Evolutionary conservation across 2,797 vertebrate genomes (phyloP).

Genomic region (Taeniopygia guttata): DNA sequence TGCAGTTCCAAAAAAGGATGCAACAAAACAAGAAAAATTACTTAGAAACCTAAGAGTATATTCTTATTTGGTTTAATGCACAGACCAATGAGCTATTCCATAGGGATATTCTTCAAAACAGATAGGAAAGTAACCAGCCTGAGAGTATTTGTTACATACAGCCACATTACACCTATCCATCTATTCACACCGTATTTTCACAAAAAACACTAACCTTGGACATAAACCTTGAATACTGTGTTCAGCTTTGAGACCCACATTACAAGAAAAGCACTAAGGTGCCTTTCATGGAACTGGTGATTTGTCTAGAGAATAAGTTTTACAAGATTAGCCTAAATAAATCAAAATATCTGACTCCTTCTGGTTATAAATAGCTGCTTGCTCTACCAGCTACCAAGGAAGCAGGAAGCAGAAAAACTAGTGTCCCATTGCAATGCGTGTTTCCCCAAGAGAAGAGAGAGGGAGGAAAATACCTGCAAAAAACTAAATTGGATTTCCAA

Average conservation of each 20-base stretch:
- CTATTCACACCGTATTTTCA: background rate
- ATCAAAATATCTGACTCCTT: background rate
- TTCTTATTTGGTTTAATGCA: background rate
- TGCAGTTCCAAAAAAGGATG: background rate
- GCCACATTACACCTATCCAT: background rate
- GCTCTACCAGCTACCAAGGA: background rate
- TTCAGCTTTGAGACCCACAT: background rate
- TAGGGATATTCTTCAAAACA: background rate
- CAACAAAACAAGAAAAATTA: background rate
- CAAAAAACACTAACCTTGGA: background rate
- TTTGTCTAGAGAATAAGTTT: background rate
- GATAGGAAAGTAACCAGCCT: background rate
- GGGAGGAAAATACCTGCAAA: background rate
- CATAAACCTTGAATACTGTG: background rate
- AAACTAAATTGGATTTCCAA: background rate
- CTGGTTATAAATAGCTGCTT: background rate
- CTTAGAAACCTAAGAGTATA: background rate
- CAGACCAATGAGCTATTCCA: background rate
- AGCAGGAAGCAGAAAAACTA: background rate
- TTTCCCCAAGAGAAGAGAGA: background rate
- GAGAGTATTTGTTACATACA: background rate
- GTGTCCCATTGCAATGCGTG: background rate
- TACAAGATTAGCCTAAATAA: background rate
- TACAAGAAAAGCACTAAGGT: background rate
- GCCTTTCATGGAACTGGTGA: rapidly evolving